A percentile compares a stretch with the other conserved stretches of the same genome.
These are phyloP conservation scores for Aplysia californica DNA, from an alignment of 1,140 invertebrate genomes.

Conservation along the genomic window DNA sequence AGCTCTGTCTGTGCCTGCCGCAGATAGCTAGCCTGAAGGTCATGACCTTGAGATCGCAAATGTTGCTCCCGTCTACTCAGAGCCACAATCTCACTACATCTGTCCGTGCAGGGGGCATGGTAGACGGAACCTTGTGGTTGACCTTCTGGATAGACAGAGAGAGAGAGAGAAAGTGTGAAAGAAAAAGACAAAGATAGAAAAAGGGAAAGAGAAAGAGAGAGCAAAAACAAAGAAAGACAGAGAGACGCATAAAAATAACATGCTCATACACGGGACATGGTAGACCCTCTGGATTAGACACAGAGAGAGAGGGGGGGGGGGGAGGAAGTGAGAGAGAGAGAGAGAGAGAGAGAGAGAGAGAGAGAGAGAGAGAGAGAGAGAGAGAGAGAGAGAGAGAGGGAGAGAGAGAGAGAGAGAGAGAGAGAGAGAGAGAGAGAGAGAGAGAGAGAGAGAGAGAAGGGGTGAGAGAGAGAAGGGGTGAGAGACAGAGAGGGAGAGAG, in stretches of 20 bases:
- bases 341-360: background rate
- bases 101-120: conserved; percentile 44
- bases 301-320: no score
- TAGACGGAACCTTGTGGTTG: conserved; percentile 18
- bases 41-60: conserved; percentile 30
- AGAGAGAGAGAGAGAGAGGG: conserved; percentile 23
- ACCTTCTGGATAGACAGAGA: background rate
- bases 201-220: background rate
- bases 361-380: conserved; percentile 27
- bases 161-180: background rate
- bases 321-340: conserved; percentile 3
- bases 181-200: background rate
- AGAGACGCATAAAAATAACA: background rate
- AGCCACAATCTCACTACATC: conserved; percentile 31
- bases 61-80: conserved; percentile 26
- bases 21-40: conserved; percentile 7
- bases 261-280: conserved; percentile 4
- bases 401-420: conserved; percentile 26
- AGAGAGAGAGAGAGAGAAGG: conserved; percentile 27
- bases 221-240: background rate
- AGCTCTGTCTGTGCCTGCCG: no score
- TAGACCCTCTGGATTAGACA: no score
- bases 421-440: conserved; percentile 23
- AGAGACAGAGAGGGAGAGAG: conserved; percentile 24
- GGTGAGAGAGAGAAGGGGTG: conserved; percentile 30